These are phyloP conservation scores for Miltochrista miniata DNA, from an alignment of 2,888 invertebrate species.

Conservation along the genomic window DNA sequence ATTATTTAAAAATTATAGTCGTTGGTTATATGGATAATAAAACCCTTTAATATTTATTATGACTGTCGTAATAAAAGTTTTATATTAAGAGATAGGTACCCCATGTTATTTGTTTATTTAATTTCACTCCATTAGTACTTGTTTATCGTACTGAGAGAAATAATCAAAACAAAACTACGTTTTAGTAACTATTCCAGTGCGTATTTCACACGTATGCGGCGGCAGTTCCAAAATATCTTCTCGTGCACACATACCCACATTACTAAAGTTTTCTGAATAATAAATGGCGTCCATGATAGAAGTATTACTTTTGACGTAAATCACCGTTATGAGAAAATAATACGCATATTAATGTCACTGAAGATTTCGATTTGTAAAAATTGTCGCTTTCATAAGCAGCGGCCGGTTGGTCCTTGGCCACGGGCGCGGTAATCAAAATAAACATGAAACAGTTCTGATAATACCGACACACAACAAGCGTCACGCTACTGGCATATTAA, in stretches of 20 bases:
- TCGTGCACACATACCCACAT: conserved; percentile 54
- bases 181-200: conserved; percentile 53
- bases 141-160: conserved; percentile 56
- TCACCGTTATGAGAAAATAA: conserved; percentile 45
- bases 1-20: too few species aligned
- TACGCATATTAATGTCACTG: conserved; percentile 56
- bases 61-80: too few species aligned
- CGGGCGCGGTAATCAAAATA: conserved; percentile 55
- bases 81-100: too few species aligned
- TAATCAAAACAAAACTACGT: conserved; percentile 62
- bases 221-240: conserved; percentile 68
- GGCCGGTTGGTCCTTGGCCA: conserved; percentile 39
- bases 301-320: conserved; percentile 62
- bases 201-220: conserved; percentile 60
- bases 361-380: conserved; percentile 53
- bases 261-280: conserved; percentile 69
- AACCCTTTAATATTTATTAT: too few species aligned
- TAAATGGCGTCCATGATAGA: conserved; percentile 65
- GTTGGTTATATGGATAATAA: too few species aligned
- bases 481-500: conserved; percentile 15
- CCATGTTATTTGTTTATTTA: conserved; percentile 41
- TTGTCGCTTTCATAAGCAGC: conserved; percentile 48
- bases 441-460: conserved; percentile 50
- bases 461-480: conserved; percentile 12
- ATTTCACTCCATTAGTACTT: conserved; percentile 69